A percentile compares a stretch with the other conserved stretches of the same genome.
Conservation (phyloP, 2,888 invertebrate genomes). For the Protophormia terraenovae region DNA sequence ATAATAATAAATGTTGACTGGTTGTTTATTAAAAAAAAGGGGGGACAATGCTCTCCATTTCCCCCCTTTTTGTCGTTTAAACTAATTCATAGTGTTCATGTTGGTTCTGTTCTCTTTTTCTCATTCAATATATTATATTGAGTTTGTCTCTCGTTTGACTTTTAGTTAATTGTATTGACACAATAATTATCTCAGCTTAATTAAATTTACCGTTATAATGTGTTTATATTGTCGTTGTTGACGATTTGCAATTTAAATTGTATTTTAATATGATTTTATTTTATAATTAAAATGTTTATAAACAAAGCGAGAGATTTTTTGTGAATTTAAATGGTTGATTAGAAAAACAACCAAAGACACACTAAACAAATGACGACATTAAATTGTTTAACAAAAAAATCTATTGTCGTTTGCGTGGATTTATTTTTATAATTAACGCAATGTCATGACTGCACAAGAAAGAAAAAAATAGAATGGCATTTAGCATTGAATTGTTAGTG, state of each 20-base stretch:
- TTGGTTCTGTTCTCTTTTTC: too few species aligned
- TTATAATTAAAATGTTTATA: constrained; percentile 18
- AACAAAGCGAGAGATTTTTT: constrained; percentile 8
- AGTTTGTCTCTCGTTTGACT: neutral
- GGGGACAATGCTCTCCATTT: too few species aligned
- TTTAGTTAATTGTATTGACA: constrained; percentile 57
- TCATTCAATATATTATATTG: neutral
- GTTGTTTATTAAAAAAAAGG: neutral
- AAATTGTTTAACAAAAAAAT: neutral
- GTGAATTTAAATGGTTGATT: neutral
- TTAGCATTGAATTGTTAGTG: too few species aligned
- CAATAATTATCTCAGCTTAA: constrained; percentile 56
- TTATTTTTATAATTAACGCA: constrained; percentile 1
- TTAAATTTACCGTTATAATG: constrained; percentile 46
- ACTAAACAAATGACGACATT: constrained; percentile 16
- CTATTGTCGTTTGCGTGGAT: neutral
- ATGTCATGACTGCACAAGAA: neutral
- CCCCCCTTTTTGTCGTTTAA: too few species aligned
- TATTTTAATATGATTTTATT: constrained; percentile 25
- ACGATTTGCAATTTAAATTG: constrained; percentile 34
- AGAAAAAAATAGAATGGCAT: neutral
- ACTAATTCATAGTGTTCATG: too few species aligned
- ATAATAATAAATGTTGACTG: neutral
- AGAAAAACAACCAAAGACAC: neutral
- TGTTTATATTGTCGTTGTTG: neutral